Evolutionary conservation across 1,140 invertebrate species (phyloP).

Genomic region (Parapsyche elsis): DNA sequence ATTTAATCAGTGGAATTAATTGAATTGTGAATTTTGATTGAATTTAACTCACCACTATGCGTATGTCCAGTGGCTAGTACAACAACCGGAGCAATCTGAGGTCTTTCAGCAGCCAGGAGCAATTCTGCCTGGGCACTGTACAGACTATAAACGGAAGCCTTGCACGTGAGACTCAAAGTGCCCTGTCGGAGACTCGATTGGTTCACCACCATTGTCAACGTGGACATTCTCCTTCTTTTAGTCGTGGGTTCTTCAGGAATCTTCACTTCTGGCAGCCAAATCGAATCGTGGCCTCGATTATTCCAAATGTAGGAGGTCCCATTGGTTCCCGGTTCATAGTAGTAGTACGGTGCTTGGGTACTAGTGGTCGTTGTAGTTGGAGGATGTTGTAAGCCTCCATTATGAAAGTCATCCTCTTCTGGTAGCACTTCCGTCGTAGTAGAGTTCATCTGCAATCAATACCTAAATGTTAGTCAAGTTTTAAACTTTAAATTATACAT

Average conservation of each 20-base stretch:
- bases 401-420: not conserved
- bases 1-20: too few species aligned
- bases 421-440: conserved; percentile 9
- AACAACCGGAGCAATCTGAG: conserved; percentile 75
- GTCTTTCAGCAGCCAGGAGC: conserved; percentile 74
- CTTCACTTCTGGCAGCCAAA: conserved; percentile 4
- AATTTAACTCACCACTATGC: conserved; percentile 44
- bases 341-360: conserved; percentile 55
- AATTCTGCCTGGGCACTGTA: conserved; percentile 70
- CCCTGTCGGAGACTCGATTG: conserved; percentile 71
- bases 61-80: conserved; percentile 58
- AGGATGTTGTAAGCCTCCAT: not conserved
- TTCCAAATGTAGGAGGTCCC: not conserved
- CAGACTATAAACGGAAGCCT: conserved; percentile 74
- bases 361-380: not conserved
- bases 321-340: not conserved
- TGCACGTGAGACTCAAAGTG: conserved; percentile 72
- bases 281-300: not conserved
- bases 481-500: not conserved
- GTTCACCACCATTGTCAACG: conserved; percentile 69
- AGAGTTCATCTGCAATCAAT: conserved; percentile 5
- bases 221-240: conserved; percentile 60
- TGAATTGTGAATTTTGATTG: too few species aligned
- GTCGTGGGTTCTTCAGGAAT: conserved; percentile 15
- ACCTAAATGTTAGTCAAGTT: not conserved